Conservation (phyloP, 1,140 invertebrate genomes). For the Capitella teleta region DNA sequence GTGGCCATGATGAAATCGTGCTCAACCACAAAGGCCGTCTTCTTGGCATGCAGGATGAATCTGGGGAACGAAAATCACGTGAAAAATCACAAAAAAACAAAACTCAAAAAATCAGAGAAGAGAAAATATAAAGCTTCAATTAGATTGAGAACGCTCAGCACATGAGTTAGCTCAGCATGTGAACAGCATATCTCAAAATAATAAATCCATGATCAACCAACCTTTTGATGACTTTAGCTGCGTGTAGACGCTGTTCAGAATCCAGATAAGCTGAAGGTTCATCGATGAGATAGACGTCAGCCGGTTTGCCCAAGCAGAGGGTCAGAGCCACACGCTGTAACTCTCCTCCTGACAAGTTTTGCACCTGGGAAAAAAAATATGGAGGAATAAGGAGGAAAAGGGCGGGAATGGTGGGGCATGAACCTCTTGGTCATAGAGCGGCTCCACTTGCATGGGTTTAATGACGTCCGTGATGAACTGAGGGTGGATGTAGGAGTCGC, state of each 20-base stretch:
- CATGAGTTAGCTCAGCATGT: neutral
- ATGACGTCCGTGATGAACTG: slow-evolving; percentile 98
- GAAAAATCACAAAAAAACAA: neutral
- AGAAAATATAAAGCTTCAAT: neutral
- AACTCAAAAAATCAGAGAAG: neutral
- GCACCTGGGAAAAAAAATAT: slow-evolving; percentile 49
- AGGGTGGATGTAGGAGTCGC: slow-evolving; percentile 93
- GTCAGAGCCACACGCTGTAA: slow-evolving; percentile 93
- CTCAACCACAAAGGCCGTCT: slow-evolving; percentile 98
- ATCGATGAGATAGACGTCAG: slow-evolving; percentile 97
- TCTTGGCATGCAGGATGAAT: slow-evolving; percentile 97
- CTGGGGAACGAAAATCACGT: slow-evolving; percentile 44
- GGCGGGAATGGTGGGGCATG: neutral
- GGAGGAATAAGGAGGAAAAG: neutral
- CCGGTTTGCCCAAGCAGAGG: slow-evolving; percentile 93
- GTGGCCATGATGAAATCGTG: slow-evolving; percentile 99
- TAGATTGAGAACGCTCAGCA: no score
- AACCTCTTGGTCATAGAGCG: slow-evolving; percentile 94
- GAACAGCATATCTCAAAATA: neutral
- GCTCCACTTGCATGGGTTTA: slow-evolving; percentile 95
- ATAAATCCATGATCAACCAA: slow-evolving; percentile 28
- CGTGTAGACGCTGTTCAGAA: slow-evolving; percentile 98
- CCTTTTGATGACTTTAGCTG: slow-evolving; percentile 97
- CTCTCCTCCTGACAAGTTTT: slow-evolving; percentile 98
- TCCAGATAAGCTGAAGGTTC: slow-evolving; percentile 99